Base-by-base conservation (phyloP, 2,888 invertebrate genomes). In the Drosophila nr. fundita region DNA sequence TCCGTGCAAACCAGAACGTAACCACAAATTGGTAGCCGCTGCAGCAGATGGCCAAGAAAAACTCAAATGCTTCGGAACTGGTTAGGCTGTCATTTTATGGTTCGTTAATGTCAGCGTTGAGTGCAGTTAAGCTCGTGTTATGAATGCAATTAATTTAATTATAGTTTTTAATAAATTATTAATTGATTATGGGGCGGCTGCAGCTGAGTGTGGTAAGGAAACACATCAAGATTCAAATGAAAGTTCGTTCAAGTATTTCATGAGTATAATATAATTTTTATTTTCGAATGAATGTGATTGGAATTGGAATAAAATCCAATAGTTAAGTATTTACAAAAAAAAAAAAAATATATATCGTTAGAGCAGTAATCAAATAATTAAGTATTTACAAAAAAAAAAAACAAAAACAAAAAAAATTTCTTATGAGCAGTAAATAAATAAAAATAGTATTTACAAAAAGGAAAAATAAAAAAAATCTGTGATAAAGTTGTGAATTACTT, bases 11-110 rank as follows among this genome's bases (percentile, higher is more conserved):
- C 11, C 70, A 53, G 69, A 69, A 48, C 29, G 61, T 34, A 67
- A 34, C 29, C 68, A 60, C 27, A 60, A 60, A 7, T 42, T 38
- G 34, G 32, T 57, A 58, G 53, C 48, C 18, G 24, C 68, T 54
- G 11, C 40, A 36, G 54, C 13, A 50, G 27, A 32, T 61, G 50
- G 67, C 57, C 32, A 52, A 61, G 61, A 69, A 48, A 50, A 6
- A 40, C 36, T 30, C 50, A 55, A 68, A 58, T 34, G 27, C 27
- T 53, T 66, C 65, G 60, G 67, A 85, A 89, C 84, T 87, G 64
- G 87, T 84, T 81, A 30, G 55, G 53, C 76, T 68, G 69, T 68
- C 58, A 62, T 73, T 89, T 89, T 70, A 80, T 64, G 88, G 71
- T 73, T 82, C 85, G 80, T 85, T 89, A 78, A 75, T 64, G 87